Evolutionary conservation across 2,797 vertebrate genomes (phyloP).

Genomic region (Tragelaphus eurycerus): DNA sequence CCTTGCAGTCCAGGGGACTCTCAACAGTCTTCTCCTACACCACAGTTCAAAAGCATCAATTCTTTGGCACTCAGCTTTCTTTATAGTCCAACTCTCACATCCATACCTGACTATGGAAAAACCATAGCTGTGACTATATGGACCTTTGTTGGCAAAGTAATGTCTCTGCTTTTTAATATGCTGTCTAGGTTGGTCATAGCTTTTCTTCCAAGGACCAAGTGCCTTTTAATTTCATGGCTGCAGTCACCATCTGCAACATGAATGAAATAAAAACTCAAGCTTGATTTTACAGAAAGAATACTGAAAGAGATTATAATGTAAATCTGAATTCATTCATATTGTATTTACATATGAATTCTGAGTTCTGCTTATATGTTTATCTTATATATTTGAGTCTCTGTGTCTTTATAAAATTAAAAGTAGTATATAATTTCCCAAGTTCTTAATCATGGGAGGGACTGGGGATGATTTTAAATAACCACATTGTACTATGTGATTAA

Average conservation of each 20-base stretch:
- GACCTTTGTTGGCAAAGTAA: not conserved
- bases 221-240: not conserved
- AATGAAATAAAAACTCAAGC: not conserved
- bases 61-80: not conserved
- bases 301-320: not conserved
- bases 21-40: not conserved
- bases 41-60: not conserved
- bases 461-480: not conserved
- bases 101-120: not conserved
- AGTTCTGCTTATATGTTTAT: not conserved
- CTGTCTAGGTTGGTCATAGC: not conserved
- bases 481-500: not conserved
- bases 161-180: not conserved
- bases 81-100: not conserved
- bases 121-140: not conserved
- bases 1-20: not conserved
- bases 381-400: not conserved
- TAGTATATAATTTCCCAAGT: not conserved
- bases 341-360: not conserved
- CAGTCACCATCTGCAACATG: not conserved
- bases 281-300: not conserved
- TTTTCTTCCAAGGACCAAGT: not conserved
- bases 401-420: not conserved
- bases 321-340: not conserved
- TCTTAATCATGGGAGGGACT: not conserved